phyloP scores from a whole-genome alignment of 2,888 invertebrate genomes.

The Aleiodes leptofemur region DNA sequence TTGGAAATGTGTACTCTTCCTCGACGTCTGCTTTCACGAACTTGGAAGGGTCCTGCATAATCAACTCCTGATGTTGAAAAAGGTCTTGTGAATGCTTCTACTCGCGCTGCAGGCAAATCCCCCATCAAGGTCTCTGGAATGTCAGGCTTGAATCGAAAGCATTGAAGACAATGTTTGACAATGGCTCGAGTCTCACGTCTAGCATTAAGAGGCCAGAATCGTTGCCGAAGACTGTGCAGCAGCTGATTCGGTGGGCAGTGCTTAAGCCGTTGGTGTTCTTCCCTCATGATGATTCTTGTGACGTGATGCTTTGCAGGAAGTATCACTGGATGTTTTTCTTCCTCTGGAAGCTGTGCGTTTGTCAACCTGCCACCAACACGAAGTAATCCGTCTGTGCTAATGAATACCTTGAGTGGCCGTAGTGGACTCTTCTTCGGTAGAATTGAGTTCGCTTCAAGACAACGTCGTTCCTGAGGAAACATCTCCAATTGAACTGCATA shows the following conservation, averaged over 20 bases:
- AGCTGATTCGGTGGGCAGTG: slow-evolving; percentile 57
- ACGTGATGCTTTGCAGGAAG: slow-evolving; percentile 44
- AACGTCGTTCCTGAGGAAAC: too few relatives aligned
- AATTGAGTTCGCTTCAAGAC: too few relatives aligned
- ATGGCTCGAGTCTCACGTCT: slow-evolving; percentile 52
- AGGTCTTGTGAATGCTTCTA: slow-evolving; percentile 49
- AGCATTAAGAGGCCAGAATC: slow-evolving; percentile 64
- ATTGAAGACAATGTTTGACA: slow-evolving; percentile 62
- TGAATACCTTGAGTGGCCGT: too few relatives aligned
- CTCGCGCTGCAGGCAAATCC: slow-evolving; percentile 62
- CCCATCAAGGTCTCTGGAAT: slow-evolving; percentile 62
- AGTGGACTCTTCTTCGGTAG: too few relatives aligned
- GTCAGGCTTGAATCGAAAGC: slow-evolving; percentile 55
- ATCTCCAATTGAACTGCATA: too few relatives aligned
- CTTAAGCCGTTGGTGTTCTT: neutral
- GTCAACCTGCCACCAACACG: too few relatives aligned
- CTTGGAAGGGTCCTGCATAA: slow-evolving; percentile 54
- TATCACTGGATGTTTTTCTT: slow-evolving; percentile 48
- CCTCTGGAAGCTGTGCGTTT: slow-evolving; percentile 25
- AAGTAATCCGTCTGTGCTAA: too few relatives aligned
- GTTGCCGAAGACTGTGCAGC: slow-evolving; percentile 46
- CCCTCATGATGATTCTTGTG: neutral
- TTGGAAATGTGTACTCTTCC: neutral
- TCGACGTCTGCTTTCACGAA: slow-evolving; percentile 54
- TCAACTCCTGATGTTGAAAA: slow-evolving; percentile 61